phyloP scores from a whole-genome alignment of 2,797 vertebrate genomes.

The Enteromius argenteus region DNA sequence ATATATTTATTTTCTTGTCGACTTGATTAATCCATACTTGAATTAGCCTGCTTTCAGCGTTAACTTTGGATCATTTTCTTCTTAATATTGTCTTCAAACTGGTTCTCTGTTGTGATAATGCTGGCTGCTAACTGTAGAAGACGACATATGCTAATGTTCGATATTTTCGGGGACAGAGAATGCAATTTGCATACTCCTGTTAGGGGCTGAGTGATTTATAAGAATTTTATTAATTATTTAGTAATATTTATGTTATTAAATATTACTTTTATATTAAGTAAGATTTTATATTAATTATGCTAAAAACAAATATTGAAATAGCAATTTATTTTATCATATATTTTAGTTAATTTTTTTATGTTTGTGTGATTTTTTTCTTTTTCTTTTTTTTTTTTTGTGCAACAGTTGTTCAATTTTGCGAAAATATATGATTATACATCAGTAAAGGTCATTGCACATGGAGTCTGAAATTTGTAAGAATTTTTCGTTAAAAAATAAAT shows the following conservation, averaged over 20 bases:
- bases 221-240: background rate
- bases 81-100: background rate
- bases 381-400: background rate
- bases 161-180: background rate
- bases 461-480: no score
- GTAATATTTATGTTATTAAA: no score
- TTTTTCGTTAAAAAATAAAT: no score
- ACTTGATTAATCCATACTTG: background rate
- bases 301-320: background rate
- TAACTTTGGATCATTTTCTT: background rate
- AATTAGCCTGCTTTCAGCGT: background rate
- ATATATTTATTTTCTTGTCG: background rate
- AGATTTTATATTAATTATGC: background rate
- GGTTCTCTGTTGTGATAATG: background rate
- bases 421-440: background rate
- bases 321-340: background rate
- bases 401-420: background rate
- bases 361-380: background rate
- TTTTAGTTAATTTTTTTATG: no score
- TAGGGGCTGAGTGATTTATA: background rate
- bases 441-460: background rate
- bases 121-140: background rate
- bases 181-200: background rate
- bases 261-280: no score
- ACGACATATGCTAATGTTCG: background rate